A percentile compares a stretch with the other conserved stretches of the same genome.
Evolutionary conservation across 2,797 vertebrate genomes (phyloP).

Genomic region (Channallabes apus): DNA sequence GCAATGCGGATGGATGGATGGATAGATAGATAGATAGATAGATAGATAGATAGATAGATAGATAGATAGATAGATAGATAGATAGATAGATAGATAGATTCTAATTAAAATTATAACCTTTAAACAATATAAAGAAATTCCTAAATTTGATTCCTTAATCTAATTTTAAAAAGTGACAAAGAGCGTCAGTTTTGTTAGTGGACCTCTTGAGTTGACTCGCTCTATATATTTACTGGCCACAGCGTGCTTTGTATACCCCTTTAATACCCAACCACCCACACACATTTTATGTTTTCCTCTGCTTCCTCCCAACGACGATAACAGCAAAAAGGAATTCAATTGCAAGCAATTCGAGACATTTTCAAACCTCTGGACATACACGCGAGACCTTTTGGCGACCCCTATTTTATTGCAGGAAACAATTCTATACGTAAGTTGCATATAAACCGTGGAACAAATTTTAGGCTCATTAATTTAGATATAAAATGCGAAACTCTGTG

Average conservation of each 20-base stretch:
- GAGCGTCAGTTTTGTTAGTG: conserved; percentile 21
- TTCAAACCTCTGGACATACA: conserved; percentile 5
- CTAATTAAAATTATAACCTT: conserved; percentile 3
- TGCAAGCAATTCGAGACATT: conserved; percentile 45
- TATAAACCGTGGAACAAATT: neutral
- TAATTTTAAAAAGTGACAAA: conserved; percentile 16
- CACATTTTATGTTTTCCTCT: conserved; percentile 63
- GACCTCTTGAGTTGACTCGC: conserved; percentile 40
- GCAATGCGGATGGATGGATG: neutral
- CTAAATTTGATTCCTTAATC: neutral
- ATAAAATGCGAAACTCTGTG: conserved; percentile 56
- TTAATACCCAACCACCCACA: conserved; percentile 81
- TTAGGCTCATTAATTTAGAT: neutral
- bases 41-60: conserved; percentile 18
- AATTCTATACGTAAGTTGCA: neutral
- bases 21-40: neutral
- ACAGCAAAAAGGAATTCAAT: conserved; percentile 64
- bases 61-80: conserved; percentile 38
- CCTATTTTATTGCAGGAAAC: neutral
- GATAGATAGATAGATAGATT: conserved; percentile 38
- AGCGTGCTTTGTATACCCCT: conserved; percentile 59
- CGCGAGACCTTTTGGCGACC: neutral
- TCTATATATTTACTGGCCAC: conserved; percentile 58
- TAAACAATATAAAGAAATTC: conserved; percentile 8
- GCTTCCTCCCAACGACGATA: conserved; percentile 26